Evolutionary conservation across 2,797 vertebrate species (phyloP).

Genomic region (Siniperca undulata): DNA sequence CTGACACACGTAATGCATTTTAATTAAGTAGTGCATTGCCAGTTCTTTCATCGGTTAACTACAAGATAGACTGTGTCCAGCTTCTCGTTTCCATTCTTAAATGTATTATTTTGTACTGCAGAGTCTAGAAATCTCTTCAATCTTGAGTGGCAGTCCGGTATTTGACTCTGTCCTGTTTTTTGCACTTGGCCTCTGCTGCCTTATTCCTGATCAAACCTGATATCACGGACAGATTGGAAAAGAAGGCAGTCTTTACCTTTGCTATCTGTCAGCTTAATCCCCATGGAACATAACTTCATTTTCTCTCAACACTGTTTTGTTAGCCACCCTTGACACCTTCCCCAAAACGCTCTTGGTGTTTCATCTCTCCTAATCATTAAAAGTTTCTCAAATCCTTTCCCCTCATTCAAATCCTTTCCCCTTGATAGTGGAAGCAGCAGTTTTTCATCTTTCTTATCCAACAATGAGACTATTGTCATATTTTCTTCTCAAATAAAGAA

Average conservation of each 20-base stretch:
- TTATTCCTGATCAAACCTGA: slow-evolving; percentile 73
- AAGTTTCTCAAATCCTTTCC: slow-evolving; percentile 65
- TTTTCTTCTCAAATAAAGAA: slow-evolving; percentile 47
- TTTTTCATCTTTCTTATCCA: slow-evolving; percentile 47
- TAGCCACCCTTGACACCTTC: slow-evolving; percentile 72
- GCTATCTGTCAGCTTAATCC: slow-evolving; percentile 80
- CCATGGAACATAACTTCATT: slow-evolving; percentile 77
- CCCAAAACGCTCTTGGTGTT: slow-evolving; percentile 53
- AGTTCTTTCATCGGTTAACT: not conserved
- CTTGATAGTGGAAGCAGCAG: not conserved
- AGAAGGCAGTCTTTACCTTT: slow-evolving; percentile 72
- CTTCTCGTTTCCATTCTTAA: not conserved
- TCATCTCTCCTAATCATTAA: slow-evolving; percentile 69
- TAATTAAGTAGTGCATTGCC: not conserved
- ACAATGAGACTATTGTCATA: slow-evolving; percentile 46
- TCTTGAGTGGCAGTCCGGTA: slow-evolving; percentile 75
- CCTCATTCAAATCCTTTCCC: slow-evolving; percentile 49
- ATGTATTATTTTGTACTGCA: slow-evolving; percentile 34
- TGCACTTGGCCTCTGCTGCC: slow-evolving; percentile 61
- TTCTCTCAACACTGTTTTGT: slow-evolving; percentile 76
- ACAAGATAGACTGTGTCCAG: not conserved
- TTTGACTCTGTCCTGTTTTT: slow-evolving; percentile 63
- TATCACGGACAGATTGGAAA: slow-evolving; percentile 73
- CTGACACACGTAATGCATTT: not conserved
- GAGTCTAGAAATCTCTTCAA: slow-evolving; percentile 49